phyloP scores from a whole-genome alignment of 2,888 invertebrate species.

The Operophtera brumata region DNA sequence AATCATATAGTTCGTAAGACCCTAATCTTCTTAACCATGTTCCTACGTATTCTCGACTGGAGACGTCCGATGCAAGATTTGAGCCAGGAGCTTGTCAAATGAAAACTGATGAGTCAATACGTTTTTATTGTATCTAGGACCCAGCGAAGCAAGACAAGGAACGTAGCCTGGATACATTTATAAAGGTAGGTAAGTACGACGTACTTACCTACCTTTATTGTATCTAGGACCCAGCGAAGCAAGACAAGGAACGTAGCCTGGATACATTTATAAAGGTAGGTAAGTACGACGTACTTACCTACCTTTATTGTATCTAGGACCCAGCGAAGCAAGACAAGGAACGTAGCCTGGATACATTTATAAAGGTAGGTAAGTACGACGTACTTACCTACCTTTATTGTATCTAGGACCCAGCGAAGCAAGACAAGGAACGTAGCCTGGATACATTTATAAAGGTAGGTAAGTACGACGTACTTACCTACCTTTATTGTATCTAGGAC shows the following conservation, averaged over 20 bases:
- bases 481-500: conserved; percentile 29
- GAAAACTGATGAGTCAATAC: conserved; percentile 35
- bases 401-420: conserved; percentile 24
- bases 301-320: conserved; percentile 28
- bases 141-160: conserved; percentile 25
- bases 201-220: conserved; percentile 16
- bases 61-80: conserved; percentile 13
- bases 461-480: neutral
- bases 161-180: conserved; percentile 6
- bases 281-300: neutral
- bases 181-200: neutral
- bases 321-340: conserved; percentile 25
- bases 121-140: conserved; percentile 25
- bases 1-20: no score
- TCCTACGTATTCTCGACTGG: conserved; percentile 9
- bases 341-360: conserved; percentile 6
- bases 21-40: neutral
- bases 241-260: conserved; percentile 21
- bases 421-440: conserved; percentile 21
- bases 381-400: conserved; percentile 16
- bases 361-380: neutral
- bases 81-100: conserved; percentile 26
- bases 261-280: neutral
- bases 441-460: neutral
- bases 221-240: conserved; percentile 24